phyloP scores from a whole-genome alignment of 2,113 vertebrate species.

The Puntigrus tetrazona region DNA sequence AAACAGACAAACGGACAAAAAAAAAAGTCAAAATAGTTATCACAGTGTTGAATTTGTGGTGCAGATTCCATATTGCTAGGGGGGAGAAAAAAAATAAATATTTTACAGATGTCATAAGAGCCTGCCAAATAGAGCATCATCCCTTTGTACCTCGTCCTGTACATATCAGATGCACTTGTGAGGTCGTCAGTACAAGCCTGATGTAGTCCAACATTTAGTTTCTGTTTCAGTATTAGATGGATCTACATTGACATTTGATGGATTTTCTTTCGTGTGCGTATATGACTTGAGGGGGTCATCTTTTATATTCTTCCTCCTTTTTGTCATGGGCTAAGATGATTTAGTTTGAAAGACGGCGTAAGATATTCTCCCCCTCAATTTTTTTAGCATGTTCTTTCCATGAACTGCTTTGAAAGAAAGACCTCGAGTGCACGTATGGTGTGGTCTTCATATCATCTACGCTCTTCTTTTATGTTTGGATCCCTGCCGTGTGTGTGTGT shows the following conservation, averaged over 20 bases:
- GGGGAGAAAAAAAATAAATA: conserved; percentile 47
- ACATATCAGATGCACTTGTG: conserved; percentile 73
- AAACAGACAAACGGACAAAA: conserved; percentile 36
- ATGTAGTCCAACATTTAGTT: conserved; percentile 33
- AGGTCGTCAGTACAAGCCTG: conserved; percentile 58
- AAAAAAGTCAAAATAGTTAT: conserved; percentile 58
- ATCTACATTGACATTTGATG: conserved; percentile 32
- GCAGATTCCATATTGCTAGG: conserved; percentile 70
- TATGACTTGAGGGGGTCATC: conserved; percentile 1
- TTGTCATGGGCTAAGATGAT: conserved; percentile 50
- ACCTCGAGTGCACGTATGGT: conserved; percentile 52
- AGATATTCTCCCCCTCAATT: conserved; percentile 54
- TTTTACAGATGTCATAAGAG: conserved; percentile 63
- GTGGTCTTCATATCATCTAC: conserved; percentile 45
- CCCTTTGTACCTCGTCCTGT: conserved; percentile 67
- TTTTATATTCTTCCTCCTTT: conserved; percentile 40
- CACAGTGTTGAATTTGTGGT: conserved; percentile 75
- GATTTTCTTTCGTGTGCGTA: conserved; percentile 59
- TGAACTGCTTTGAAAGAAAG: conserved; percentile 60
- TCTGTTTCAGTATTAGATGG: conserved; percentile 51
- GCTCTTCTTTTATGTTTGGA: conserved; percentile 51
- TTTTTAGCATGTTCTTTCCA: conserved; percentile 46
- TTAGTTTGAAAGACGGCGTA: conserved; percentile 42
- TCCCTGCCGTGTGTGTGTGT: conserved; percentile 24
- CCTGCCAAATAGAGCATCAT: conserved; percentile 73